Base-by-base conservation (phyloP, 2,888 invertebrate genomes). In the Macaria liturata region DNA sequence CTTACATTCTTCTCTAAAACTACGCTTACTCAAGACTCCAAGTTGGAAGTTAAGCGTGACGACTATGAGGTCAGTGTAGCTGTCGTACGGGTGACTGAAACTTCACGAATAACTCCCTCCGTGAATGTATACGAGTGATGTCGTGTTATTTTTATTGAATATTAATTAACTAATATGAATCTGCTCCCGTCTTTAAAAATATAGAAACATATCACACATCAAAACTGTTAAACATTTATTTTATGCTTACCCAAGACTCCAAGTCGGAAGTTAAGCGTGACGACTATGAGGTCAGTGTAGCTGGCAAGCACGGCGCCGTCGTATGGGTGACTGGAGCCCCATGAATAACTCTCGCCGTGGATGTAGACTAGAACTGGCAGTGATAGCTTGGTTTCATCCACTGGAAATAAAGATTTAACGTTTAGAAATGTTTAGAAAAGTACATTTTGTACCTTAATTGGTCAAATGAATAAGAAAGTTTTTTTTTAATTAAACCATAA, bases 31-130 rank as follows among this genome's bases (percentile, higher is more conserved):
- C 78, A 98, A 93, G 67, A 97, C 95, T 63, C 99, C 99, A 63
- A 99, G 94, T 70, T 99, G 95, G 91, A 98, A 99, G 94, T 99
- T 99, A 74, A 99, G 93, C 37, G 99, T 99, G 70, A 99, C 97
- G 54, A 99, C 98, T 64, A 99, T 97, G 76, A 98, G 93, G 79
- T 96, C 96, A 1, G 96, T 97, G 78, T 97, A 98, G 83, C 98
- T 96, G 57, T 20, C 20, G 20, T 20, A 20, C 20, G 20, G 20
- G 98, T 98, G 98, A 69, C 98, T 98, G 54, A 98, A 96, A 80
- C 98, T 97, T 95, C 97, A 97, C 61, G 97, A 97, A 86, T 97
- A 97, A 53, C 96, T 96, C 81, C 97, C 97, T 0, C 97, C 97
- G 75, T 97, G 97, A 70, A 97, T 94, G 88, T 95, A 97, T 51